Conservation (phyloP, 2,113 vertebrate species). For the Corythoichthys haematopterus region DNA sequence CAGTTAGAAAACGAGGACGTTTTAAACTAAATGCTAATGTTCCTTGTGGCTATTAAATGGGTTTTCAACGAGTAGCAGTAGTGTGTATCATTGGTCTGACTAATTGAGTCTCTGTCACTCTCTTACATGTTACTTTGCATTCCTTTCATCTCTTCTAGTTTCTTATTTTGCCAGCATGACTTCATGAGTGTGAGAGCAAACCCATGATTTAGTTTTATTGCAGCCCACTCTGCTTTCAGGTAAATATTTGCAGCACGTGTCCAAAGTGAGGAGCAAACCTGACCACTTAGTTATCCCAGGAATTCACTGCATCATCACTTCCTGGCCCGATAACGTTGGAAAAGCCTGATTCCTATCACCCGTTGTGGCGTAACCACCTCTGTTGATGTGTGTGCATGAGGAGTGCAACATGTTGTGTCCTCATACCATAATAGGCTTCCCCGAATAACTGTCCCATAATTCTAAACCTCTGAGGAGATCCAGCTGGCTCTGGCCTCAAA, state of each 20-base stretch:
- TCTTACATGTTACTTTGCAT: conserved; percentile 28
- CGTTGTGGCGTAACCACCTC: conserved; percentile 45
- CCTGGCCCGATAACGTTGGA: conserved; percentile 54
- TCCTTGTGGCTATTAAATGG: conserved; percentile 4
- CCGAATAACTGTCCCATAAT: conserved; percentile 56
- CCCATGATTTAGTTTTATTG: conserved; percentile 53
- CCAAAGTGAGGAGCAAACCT: conserved; percentile 54
- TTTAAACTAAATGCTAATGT: background rate
- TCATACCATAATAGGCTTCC: conserved; percentile 70
- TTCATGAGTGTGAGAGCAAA: conserved; percentile 35
- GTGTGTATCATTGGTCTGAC: conserved; percentile 24
- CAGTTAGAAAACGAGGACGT: background rate
- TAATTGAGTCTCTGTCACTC: conserved; percentile 11
- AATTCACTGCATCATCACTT: conserved; percentile 64
- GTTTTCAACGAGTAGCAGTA: conserved; percentile 7
- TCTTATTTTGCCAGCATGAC: conserved; percentile 54
- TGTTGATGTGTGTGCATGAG: conserved; percentile 22
- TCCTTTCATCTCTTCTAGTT: conserved; percentile 49
- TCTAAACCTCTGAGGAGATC: conserved; percentile 57
- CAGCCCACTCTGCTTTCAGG: conserved; percentile 37
- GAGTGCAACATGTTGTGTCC: conserved; percentile 49
- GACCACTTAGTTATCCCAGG: conserved; percentile 58
- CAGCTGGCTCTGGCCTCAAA: conserved; percentile 54
- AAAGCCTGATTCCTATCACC: conserved; percentile 62
- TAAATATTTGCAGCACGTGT: conserved; percentile 44